Evolutionary conservation across 2,888 invertebrate species (phyloP).

Genomic region (Cerceris rybyensis): DNA sequence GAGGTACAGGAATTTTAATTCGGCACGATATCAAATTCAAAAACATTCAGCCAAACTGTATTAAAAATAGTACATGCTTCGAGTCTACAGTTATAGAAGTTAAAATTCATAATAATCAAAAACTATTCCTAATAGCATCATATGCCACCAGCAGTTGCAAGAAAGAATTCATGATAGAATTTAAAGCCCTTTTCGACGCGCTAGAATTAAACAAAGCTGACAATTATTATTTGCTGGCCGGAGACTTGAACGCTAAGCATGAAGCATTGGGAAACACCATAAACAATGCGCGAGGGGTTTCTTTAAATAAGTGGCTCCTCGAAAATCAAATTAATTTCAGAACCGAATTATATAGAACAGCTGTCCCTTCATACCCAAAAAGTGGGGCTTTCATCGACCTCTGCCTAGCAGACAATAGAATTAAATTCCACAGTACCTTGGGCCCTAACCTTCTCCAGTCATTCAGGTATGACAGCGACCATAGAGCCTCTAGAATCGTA

Average conservation of each 20-base stretch:
- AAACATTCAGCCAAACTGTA: neutral
- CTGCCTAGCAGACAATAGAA: neutral
- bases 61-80: neutral
- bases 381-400: too few relatives aligned
- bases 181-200: constrained; percentile 19
- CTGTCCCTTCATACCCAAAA: neutral
- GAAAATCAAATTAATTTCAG: neutral
- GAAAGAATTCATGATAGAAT: constrained; percentile 44
- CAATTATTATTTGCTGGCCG: constrained; percentile 41
- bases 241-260: constrained; percentile 7
- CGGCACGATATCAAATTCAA: constrained; percentile 17
- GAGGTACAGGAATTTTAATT: constrained; percentile 51
- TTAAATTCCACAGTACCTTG: neutral
- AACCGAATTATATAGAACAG: neutral
- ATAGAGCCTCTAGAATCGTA: neutral
- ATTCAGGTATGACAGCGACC: constrained; percentile 6
- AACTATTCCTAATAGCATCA: constrained; percentile 32
- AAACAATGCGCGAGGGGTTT: neutral
- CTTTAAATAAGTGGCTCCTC: neutral
- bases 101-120: neutral
- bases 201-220: constrained; percentile 17
- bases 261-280: neutral
- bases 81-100: constrained; percentile 42
- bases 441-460: neutral
- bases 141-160: constrained; percentile 40